A percentile compares a stretch with the other conserved stretches of the same genome.
Conservation (phyloP, 1,140 invertebrate genomes). For the Plectrocnemia conspersa region DNA sequence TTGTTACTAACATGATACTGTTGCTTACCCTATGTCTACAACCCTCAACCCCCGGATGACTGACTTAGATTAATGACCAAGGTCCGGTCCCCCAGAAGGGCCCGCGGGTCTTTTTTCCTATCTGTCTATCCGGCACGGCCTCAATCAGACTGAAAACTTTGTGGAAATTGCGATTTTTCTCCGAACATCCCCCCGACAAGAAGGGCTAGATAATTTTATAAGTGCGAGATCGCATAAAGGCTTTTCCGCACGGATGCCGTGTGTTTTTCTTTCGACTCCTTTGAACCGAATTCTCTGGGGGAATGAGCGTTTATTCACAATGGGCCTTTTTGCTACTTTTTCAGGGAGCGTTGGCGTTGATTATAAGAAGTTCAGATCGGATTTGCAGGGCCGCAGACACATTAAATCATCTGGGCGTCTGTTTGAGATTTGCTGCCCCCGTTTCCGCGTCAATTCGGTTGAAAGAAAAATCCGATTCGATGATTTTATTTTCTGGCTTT, state of each 20-base stretch:
- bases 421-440: too few relatives aligned
- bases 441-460: too few relatives aligned
- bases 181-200: background rate
- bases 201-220: constrained; percentile 16
- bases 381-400: too few relatives aligned
- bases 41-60: constrained; percentile 7
- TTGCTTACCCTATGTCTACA: constrained; percentile 9
- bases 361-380: constrained; percentile 14
- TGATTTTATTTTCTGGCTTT: too few relatives aligned
- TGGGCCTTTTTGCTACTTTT: too few relatives aligned
- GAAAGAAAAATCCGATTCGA: too few relatives aligned
- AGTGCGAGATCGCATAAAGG: constrained; percentile 13
- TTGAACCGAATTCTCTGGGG: background rate
- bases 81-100: constrained; percentile 8
- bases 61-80: constrained; percentile 34
- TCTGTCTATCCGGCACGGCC: background rate
- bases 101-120: background rate
- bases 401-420: too few relatives aligned
- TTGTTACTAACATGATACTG: constrained; percentile 2
- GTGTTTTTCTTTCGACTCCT: constrained; percentile 14
- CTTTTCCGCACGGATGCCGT: constrained; percentile 11
- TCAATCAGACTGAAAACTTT: constrained; percentile 10
- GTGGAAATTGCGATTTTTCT: constrained; percentile 16
- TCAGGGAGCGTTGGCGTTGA: constrained; percentile 6
- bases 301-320: background rate